Conservation (phyloP, 2,888 invertebrate species). For the Pachydiplax longipennis region DNA sequence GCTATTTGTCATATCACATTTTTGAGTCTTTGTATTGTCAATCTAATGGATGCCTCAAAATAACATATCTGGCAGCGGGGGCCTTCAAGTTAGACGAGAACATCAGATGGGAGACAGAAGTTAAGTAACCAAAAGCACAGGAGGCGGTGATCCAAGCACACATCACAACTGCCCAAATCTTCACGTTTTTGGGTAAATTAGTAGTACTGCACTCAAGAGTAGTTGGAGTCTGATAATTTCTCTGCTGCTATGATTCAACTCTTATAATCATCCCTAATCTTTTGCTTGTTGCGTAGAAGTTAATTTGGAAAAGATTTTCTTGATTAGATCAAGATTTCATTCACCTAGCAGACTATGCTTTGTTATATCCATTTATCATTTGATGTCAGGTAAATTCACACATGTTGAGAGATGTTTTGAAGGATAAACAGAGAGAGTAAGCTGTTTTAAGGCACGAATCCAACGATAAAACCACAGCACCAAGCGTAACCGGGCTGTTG, state of each 20-base stretch:
- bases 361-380: conserved; percentile 30
- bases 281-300: not conserved
- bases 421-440: conserved; percentile 49
- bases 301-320: conserved; percentile 29
- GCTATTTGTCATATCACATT: conserved; percentile 49
- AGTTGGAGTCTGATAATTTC: conserved; percentile 39
- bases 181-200: conserved; percentile 26
- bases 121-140: conserved; percentile 40
- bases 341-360: conserved; percentile 13
- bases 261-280: conserved; percentile 17
- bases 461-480: conserved; percentile 49
- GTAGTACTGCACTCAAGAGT: conserved; percentile 33
- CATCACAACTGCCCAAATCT: conserved; percentile 30
- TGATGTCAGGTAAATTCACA: conserved; percentile 46
- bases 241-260: conserved; percentile 23
- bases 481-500: conserved; percentile 41
- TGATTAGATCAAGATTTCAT: conserved; percentile 11
- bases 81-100: conserved; percentile 17
- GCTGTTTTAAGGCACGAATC: conserved; percentile 52
- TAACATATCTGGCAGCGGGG: not conserved
- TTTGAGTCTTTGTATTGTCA: conserved; percentile 46
- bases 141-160: conserved; percentile 13
- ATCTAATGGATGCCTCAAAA: conserved; percentile 43
- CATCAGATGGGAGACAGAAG: conserved; percentile 35
- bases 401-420: conserved; percentile 46